Evolutionary conservation across 2,113 vertebrate species (phyloP).

Genomic region (Esox niger): DNA sequence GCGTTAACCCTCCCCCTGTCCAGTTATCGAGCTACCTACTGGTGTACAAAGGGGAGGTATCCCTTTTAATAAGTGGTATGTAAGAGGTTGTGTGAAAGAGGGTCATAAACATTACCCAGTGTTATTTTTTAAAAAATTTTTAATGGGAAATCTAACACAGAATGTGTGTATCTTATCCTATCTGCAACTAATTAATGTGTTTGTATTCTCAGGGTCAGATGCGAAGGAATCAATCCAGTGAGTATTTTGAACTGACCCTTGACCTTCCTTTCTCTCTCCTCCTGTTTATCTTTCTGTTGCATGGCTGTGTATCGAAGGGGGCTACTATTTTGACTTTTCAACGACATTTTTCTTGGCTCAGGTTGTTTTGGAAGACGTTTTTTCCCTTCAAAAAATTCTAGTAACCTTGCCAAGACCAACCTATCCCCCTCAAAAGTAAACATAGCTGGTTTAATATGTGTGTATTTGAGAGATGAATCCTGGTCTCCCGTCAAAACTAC

Average conservation of each 20-base stretch:
- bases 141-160: too few relatives aligned
- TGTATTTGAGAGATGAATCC: conserved; percentile 32
- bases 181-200: conserved; percentile 56
- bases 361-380: conserved; percentile 47
- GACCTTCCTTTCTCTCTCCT: conserved; percentile 14
- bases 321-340: conserved; percentile 37
- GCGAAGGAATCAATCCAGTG: conserved; percentile 92
- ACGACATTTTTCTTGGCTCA: conserved; percentile 55
- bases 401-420: conserved; percentile 59
- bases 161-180: conserved; percentile 35
- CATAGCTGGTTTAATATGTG: conserved; percentile 40
- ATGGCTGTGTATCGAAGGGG: conserved; percentile 14
- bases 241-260: conserved; percentile 79
- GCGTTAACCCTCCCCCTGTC: too few relatives aligned
- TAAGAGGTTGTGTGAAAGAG: too few relatives aligned
- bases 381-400: conserved; percentile 43
- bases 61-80: too few relatives aligned
- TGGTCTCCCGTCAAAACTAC: conserved; percentile 36
- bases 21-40: too few relatives aligned
- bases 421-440: conserved; percentile 52
- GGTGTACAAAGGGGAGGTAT: too few relatives aligned
- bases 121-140: too few relatives aligned
- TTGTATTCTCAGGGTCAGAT: conserved; percentile 85
- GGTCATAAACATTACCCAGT: too few relatives aligned
- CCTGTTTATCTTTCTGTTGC: conserved; percentile 18